Percentiles rank a stretch among this genome's conserved stretches.
These are phyloP conservation scores for Pyralis farinalis DNA, from an alignment of 2,888 invertebrate genomes.

Conservation along the genomic window DNA sequence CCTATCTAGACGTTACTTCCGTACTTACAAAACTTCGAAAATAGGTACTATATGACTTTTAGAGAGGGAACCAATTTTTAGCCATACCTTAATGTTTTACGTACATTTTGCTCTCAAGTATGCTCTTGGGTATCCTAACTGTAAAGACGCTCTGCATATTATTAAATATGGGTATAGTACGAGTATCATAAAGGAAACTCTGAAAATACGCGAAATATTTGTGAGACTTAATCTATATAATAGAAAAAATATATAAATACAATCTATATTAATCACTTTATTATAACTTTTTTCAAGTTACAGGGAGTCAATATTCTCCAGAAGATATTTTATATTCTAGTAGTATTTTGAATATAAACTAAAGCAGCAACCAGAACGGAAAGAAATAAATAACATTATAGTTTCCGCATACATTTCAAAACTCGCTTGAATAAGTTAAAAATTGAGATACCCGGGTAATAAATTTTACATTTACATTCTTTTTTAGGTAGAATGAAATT, in stretches of 20 bases:
- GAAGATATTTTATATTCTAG: constrained; percentile 39
- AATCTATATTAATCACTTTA: constrained; percentile 45
- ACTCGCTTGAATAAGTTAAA: constrained; percentile 29
- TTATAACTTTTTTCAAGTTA: constrained; percentile 45
- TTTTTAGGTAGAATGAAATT: constrained; percentile 31
- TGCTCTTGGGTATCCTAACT: constrained; percentile 8
- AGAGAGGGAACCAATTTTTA: constrained; percentile 3
- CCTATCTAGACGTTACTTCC: too few relatives aligned
- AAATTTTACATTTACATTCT: constrained; percentile 25
- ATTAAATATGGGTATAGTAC: too few relatives aligned
- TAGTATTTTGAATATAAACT: constrained; percentile 47
- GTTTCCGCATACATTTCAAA: constrained; percentile 43
- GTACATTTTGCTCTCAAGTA: constrained; percentile 8
- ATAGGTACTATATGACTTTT: neutral
- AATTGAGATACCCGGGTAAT: constrained; percentile 33
- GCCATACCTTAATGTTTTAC: constrained; percentile 6
- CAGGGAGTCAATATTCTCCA: constrained; percentile 28
- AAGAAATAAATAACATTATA: constrained; percentile 52
- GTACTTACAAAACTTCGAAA: neutral
- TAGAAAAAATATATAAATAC: too few relatives aligned
- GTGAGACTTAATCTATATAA: too few relatives aligned
- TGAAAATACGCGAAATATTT: too few relatives aligned
- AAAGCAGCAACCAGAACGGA: constrained; percentile 34
- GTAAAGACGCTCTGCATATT: constrained; percentile 9
- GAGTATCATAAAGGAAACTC: neutral